Percentiles rank a stretch among this genome's conserved stretches.
Conservation (phyloP, 2,888 invertebrate species). For the Parapristionchus giblindavisi region DNA sequence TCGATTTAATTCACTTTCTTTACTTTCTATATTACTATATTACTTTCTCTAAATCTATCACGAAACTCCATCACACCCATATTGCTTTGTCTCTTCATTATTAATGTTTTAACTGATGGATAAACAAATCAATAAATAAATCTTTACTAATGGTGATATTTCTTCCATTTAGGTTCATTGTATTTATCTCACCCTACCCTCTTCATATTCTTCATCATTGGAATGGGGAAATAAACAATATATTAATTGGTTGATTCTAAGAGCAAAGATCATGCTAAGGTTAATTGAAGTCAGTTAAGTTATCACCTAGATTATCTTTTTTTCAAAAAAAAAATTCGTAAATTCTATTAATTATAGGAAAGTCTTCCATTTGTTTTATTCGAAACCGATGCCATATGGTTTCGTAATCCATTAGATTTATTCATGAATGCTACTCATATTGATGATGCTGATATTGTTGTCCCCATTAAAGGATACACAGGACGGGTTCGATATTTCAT, state of each 20-base stretch:
- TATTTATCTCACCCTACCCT: slow-evolving; percentile 29
- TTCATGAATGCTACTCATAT: slow-evolving; percentile 46
- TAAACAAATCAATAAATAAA: too few species aligned
- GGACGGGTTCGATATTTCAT: slow-evolving; percentile 11
- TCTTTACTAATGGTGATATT: too few species aligned
- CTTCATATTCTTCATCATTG: slow-evolving; percentile 47
- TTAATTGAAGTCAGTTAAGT: slow-evolving; percentile 45
- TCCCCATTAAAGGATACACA: slow-evolving; percentile 56
- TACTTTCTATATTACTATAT: too few species aligned
- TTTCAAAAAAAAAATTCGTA: not conserved
- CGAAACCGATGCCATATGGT: slow-evolving; percentile 66
- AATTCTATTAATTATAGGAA: not conserved
- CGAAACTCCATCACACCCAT: too few species aligned
- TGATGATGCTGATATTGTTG: slow-evolving; percentile 63
- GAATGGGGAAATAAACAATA: slow-evolving; percentile 62
- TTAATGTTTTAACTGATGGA: too few species aligned
- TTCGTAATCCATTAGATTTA: slow-evolving; percentile 55
- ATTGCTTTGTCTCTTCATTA: too few species aligned
- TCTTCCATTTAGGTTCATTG: slow-evolving; percentile 44
- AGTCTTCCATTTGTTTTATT: slow-evolving; percentile 59
- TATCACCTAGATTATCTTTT: not conserved
- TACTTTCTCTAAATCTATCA: too few species aligned
- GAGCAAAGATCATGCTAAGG: slow-evolving; percentile 50
- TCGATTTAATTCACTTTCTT: too few species aligned
- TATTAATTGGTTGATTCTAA: slow-evolving; percentile 56